Percentiles rank a stretch among this genome's conserved stretches.
Conservation (phyloP, 2,113 vertebrate species). For the Phyllostomus hastatus region DNA sequence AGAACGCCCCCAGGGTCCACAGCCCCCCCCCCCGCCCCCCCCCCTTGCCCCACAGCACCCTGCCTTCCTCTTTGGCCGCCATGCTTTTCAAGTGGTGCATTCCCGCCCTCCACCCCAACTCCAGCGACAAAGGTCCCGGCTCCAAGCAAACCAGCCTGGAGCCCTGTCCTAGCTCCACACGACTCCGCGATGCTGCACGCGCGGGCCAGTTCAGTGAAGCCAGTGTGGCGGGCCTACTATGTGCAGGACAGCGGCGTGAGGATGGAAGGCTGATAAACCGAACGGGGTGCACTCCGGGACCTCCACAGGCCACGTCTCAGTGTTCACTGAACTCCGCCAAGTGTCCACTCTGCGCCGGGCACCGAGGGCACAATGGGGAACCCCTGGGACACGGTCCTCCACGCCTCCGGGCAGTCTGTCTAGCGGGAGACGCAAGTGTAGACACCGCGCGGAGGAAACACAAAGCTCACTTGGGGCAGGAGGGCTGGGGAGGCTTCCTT, state of each 20-base stretch:
- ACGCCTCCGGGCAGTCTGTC: not conserved
- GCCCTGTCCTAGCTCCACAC: not conserved
- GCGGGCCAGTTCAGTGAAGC: not conserved
- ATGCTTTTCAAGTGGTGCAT: not conserved
- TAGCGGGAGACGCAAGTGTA: not conserved
- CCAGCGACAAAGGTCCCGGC: not conserved
- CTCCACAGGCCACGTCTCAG: not conserved
- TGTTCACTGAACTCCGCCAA: not conserved
- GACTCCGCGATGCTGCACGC: not conserved
- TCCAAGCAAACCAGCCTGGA: not conserved
- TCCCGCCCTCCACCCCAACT: not conserved
- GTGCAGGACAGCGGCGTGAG: not conserved
- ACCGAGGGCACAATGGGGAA: not conserved
- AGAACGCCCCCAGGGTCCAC: not conserved
- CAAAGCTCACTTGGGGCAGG: not conserved
- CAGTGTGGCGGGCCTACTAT: fast-evolving
- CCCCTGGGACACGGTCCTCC: not conserved
- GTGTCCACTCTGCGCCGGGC: too few relatives aligned
- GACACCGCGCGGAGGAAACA: not conserved
- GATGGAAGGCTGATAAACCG: not conserved
- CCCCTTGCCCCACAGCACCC: too few relatives aligned
- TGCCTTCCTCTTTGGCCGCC: not conserved
- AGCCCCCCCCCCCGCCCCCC: not conserved
- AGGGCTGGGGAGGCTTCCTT: not conserved
- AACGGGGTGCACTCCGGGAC: not conserved